Evolutionary conservation across 2,888 invertebrate species (phyloP).

Genomic region (Eupithecia centaureata): DNA sequence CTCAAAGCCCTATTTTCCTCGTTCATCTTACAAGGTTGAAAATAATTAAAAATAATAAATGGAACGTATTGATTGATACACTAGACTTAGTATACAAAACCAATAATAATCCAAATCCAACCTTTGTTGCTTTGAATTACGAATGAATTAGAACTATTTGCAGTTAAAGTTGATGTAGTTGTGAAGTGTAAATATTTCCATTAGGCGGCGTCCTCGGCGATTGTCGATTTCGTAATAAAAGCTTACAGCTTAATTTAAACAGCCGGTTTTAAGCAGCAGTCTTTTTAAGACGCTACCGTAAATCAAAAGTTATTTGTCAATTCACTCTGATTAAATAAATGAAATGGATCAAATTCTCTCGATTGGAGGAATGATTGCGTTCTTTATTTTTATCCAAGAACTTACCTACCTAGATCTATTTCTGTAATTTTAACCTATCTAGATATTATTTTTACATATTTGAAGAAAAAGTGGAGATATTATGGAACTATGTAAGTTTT

Average conservation of each 20-base stretch:
- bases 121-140: slow-evolving; percentile 19
- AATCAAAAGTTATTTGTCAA: neutral
- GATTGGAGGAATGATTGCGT: neutral
- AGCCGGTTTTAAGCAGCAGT: neutral
- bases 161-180: slow-evolving; percentile 38
- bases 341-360: neutral
- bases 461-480: no score
- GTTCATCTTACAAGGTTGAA: no score
- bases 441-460: no score
- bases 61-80: neutral
- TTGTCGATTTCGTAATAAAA: slow-evolving; percentile 55
- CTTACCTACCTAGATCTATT: no score
- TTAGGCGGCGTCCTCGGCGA: slow-evolving; percentile 43
- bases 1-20: no score
- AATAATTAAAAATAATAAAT: no score
- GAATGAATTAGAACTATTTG: slow-evolving; percentile 34
- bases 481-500: no score
- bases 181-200: slow-evolving; percentile 43
- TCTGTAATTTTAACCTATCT: no score
- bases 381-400: no score
- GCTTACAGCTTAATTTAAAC: slow-evolving; percentile 18
- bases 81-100: neutral
- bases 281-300: neutral
- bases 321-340: neutral
- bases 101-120: slow-evolving; percentile 16